Conservation (phyloP, 1,140 invertebrate genomes). For the Drosophila ironensis region DNA sequence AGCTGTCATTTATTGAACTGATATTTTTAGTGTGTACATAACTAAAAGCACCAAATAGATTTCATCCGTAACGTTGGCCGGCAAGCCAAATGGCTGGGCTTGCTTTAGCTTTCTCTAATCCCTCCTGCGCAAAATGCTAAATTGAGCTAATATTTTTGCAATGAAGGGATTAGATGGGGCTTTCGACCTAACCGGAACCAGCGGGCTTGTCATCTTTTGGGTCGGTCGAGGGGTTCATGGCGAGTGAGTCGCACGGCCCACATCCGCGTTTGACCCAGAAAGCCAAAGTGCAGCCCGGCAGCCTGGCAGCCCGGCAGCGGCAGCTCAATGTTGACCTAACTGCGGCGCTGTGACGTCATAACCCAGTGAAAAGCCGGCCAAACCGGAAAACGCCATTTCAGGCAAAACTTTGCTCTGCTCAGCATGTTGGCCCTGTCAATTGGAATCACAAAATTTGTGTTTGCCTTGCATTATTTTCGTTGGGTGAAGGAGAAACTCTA, state of each 20-base stretch:
- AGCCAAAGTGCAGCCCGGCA: conserved; percentile 28
- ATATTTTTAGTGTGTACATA: too few relatives aligned
- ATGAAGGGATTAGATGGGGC: too few relatives aligned
- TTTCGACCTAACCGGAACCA: neutral
- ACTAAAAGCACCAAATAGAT: too few relatives aligned
- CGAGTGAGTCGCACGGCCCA: neutral
- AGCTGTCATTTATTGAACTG: too few relatives aligned
- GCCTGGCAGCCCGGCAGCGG: conserved; percentile 32
- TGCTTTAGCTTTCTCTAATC: too few relatives aligned
- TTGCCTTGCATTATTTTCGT: neutral
- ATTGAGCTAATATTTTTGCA: too few relatives aligned
- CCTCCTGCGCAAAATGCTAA: too few relatives aligned
- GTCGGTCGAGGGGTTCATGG: neutral
- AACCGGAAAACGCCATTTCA: conserved; percentile 11
- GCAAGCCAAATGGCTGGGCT: too few relatives aligned
- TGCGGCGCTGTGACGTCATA: conserved; percentile 62
- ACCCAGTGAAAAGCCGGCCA: conserved; percentile 53
- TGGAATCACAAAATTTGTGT: conserved; percentile 10
- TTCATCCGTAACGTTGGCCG: too few relatives aligned
- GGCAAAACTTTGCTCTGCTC: neutral
- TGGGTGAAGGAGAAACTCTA: too few relatives aligned
- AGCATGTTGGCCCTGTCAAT: conserved; percentile 8
- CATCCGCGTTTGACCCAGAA: conserved; percentile 62
- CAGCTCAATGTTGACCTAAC: conserved; percentile 59
- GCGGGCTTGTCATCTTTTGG: conserved; percentile 8